A percentile compares a stretch with the other conserved stretches of the same genome.
phyloP scores from a whole-genome alignment of 2,888 invertebrate genomes.

The Callosobruchus maculatus region DNA sequence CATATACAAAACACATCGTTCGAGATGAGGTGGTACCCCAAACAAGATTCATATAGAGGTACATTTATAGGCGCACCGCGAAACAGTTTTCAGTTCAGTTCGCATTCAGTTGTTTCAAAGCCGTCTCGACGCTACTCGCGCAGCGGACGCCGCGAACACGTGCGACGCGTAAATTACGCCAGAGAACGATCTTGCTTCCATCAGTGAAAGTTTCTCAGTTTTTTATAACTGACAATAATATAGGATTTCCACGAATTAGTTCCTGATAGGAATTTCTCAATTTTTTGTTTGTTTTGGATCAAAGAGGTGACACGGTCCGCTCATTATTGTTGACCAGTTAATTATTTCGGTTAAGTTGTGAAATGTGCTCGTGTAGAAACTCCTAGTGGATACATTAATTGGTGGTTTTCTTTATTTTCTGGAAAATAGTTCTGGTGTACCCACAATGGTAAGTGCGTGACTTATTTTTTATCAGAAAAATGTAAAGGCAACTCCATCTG shows the following conservation, averaged over 20 bases:
- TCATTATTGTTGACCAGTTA: background rate
- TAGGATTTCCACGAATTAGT: no score
- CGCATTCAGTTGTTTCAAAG: constrained; percentile 13
- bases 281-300: background rate
- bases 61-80: constrained; percentile 7
- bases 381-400: background rate
- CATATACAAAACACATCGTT: background rate
- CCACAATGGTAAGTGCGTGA: background rate
- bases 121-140: background rate
- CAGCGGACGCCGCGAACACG: constrained; percentile 6
- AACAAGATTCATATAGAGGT: background rate
- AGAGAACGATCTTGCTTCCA: background rate
- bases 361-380: background rate
- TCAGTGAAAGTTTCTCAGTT: background rate
- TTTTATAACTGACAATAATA: background rate
- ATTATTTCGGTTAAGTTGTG: background rate
- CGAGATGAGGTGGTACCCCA: background rate
- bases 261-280: background rate
- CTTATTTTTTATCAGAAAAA: background rate
- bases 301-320: background rate
- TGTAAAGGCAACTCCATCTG: no score
- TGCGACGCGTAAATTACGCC: constrained; percentile 6
- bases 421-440: background rate
- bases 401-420: background rate
- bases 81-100: constrained; percentile 24